Conservation (phyloP, 2,888 invertebrate genomes). For the Oscheius sp. region DNA sequence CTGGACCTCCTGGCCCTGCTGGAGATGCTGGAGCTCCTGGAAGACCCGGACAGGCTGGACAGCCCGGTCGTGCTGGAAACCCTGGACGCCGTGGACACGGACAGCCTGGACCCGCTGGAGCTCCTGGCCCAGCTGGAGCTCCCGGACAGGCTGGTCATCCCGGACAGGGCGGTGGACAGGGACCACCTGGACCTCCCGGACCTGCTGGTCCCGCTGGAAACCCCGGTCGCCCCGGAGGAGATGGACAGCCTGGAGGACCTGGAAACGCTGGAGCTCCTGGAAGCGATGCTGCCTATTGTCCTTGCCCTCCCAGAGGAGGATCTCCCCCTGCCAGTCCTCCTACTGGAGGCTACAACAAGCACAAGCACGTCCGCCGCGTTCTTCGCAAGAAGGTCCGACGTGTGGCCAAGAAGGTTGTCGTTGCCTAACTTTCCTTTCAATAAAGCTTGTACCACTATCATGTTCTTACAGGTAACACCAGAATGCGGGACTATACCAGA, state of each 20-base stretch:
- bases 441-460: neutral
- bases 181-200: slow-evolving; percentile 5
- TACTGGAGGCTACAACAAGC: slow-evolving; percentile 10
- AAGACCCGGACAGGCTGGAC: slow-evolving; percentile 14
- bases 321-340: slow-evolving; percentile 5
- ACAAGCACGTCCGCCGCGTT: slow-evolving; percentile 10
- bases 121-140: neutral
- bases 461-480: neutral
- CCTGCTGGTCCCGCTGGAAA: slow-evolving; percentile 7
- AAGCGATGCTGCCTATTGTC: slow-evolving; percentile 25
- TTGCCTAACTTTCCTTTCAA: neutral
- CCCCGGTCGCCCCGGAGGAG: slow-evolving; percentile 12
- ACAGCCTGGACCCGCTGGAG: slow-evolving; percentile 18
- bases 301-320: neutral
- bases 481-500: too few relatives aligned
- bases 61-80: slow-evolving; percentile 15
- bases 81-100: slow-evolving; percentile 9
- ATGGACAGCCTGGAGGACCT: slow-evolving; percentile 22
- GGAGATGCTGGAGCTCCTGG: slow-evolving; percentile 22
- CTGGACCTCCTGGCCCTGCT: slow-evolving; percentile 16
- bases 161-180: slow-evolving; percentile 5
- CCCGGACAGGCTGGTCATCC: slow-evolving; percentile 15
- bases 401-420: slow-evolving; percentile 25
- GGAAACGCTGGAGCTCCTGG: slow-evolving; percentile 10
- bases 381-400: slow-evolving; percentile 24